Evolutionary conservation across 2,797 vertebrate species (phyloP).

Genomic region (Crocodylus rhombifer): DNA sequence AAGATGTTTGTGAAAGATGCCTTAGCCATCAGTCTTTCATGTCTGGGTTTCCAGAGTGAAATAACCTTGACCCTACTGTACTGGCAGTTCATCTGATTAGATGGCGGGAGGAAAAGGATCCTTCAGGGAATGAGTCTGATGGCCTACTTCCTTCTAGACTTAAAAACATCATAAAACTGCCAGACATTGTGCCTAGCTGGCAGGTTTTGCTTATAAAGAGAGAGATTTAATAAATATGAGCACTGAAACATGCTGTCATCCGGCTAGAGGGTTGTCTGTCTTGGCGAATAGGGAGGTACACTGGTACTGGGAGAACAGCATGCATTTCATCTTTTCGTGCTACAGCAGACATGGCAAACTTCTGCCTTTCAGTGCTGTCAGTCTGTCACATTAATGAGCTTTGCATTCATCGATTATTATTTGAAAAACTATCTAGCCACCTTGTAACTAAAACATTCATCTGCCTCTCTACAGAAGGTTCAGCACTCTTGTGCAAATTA

Average conservation of each 20-base stretch:
- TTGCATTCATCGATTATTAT: not conserved
- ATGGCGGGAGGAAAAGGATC: not conserved
- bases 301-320: not conserved
- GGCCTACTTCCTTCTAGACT: not conserved
- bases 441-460: not conserved
- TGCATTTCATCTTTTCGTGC: not conserved
- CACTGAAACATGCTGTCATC: conserved; percentile 32
- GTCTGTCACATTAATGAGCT: conserved; percentile 42
- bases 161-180: not conserved
- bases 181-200: not conserved
- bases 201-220: conserved; percentile 42
- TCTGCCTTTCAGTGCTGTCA: conserved; percentile 21
- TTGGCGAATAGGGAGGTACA: conserved; percentile 6
- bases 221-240: conserved; percentile 37
- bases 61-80: not conserved
- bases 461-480: not conserved
- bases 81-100: not conserved
- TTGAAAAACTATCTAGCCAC: conserved; percentile 24
- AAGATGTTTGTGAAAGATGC: not conserved
- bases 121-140: not conserved
- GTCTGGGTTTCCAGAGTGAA: not conserved
- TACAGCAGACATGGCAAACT: not conserved
- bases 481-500: not conserved
- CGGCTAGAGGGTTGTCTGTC: conserved; percentile 3
- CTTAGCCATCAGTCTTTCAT: not conserved